These are phyloP conservation scores for Drusus annulatus DNA, from an alignment of 1,140 invertebrate genomes.

Conservation along the genomic window DNA sequence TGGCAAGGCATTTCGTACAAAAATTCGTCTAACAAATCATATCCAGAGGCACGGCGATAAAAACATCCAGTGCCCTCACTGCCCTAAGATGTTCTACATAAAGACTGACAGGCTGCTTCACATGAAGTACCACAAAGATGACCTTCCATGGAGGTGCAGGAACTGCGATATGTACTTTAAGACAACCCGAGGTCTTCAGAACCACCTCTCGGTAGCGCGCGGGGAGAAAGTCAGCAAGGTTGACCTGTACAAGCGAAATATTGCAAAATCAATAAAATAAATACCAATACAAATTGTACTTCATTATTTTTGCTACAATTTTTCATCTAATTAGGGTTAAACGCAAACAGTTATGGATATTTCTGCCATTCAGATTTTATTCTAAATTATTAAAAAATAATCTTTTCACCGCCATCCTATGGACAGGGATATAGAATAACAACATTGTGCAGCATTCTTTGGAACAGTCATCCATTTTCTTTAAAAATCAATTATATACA, in stretches of 20 bases:
- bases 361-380: no score
- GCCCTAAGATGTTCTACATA: constrained; percentile 45
- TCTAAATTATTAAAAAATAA: no score
- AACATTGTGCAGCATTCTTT: no score
- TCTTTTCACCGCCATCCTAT: no score
- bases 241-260: constrained; percentile 39
- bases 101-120: constrained; percentile 42
- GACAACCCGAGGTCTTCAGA: constrained; percentile 46
- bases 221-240: constrained; percentile 42
- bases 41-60: constrained; percentile 41
- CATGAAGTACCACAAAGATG: constrained; percentile 42
- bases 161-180: constrained; percentile 46
- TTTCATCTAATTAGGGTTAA: no score
- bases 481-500: no score
- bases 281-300: no score
- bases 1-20: constrained; percentile 49
- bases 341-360: no score
- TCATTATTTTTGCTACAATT: no score
- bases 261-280: no score
- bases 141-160: constrained; percentile 38
- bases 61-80: constrained; percentile 39
- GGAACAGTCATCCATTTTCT: no score
- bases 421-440: no score
- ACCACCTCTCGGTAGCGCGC: constrained; percentile 41
- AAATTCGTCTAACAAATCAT: constrained; percentile 46